Conservation (phyloP, 2,888 invertebrate genomes). For the Scaptodrosophila latifasciaeformis region DNA sequence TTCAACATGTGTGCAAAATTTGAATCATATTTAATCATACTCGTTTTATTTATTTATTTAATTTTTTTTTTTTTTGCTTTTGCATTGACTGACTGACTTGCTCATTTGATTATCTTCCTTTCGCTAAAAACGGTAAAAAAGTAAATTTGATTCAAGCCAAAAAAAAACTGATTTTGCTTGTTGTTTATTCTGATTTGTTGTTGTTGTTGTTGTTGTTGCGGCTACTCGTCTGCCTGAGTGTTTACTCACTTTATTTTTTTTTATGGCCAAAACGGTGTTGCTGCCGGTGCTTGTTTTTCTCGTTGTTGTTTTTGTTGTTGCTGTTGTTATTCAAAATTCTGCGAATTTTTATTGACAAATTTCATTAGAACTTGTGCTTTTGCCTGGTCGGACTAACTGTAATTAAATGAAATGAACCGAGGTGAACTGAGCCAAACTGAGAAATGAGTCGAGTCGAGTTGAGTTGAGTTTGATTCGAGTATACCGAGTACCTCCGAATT, state of each 20-base stretch:
- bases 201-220: conserved; percentile 22
- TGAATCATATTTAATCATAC: no score
- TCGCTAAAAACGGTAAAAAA: conserved; percentile 74
- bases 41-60: no score
- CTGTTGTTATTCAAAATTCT: conserved; percentile 34
- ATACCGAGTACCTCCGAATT: no score
- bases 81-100: conserved; percentile 19
- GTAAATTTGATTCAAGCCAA: conserved; percentile 66
- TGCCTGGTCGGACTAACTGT: conserved; percentile 46
- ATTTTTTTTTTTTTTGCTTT: no score
- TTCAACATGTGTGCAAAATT: no score
- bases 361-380: conserved; percentile 63
- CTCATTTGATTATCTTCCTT: conserved; percentile 54
- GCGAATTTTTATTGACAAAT: conserved; percentile 66
- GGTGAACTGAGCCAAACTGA: conserved; percentile 36
- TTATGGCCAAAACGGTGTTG: conserved; percentile 31
- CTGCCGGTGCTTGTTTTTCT: conserved; percentile 22
- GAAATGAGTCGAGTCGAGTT: no score
- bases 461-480: no score
- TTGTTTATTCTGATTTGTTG: conserved; percentile 13
- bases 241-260: conserved; percentile 31
- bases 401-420: conserved; percentile 44
- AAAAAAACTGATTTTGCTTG: conserved; percentile 27
- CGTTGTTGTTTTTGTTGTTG: conserved; percentile 27
- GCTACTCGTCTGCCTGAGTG: conserved; percentile 15